Evolutionary conservation across 2,888 invertebrate species (phyloP).

Genomic region (Pterobdella sp.): DNA sequence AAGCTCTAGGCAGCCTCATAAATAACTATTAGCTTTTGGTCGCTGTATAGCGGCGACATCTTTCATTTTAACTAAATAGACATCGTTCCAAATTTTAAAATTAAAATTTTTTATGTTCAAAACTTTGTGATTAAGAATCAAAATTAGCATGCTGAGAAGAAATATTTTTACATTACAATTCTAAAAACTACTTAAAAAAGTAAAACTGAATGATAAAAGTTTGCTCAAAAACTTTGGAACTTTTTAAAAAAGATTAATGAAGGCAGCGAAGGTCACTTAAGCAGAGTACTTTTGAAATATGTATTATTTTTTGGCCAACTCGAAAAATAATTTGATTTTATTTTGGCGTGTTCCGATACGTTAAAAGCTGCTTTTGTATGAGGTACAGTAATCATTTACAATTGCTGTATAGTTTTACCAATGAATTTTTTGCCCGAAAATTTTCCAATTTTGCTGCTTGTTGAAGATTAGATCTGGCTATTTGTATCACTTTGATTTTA

Average conservation of each 20-base stretch:
- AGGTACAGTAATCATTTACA: neutral
- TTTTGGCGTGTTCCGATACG: conserved; percentile 3
- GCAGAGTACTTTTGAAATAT: conserved; percentile 5
- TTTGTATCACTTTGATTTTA: neutral
- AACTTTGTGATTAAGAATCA: no score
- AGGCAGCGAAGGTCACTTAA: no score
- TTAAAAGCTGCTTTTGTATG: neutral
- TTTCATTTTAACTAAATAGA: conserved; percentile 8
- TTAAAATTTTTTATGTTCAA: no score
- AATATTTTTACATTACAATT: no score
- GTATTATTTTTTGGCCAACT: conserved; percentile 4
- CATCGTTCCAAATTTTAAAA: no score
- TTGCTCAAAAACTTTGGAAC: no score
- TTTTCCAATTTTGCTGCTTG: neutral
- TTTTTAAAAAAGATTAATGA: no score
- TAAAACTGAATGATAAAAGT: no score
- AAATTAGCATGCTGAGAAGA: no score
- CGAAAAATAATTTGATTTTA: neutral
- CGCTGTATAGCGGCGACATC: neutral
- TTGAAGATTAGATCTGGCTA: neutral
- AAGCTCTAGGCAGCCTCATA: neutral
- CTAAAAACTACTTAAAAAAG: no score
- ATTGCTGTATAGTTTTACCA: neutral
- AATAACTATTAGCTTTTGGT: neutral
- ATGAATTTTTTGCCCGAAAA: neutral